A percentile compares a stretch with the other conserved stretches of the same genome.
phyloP scores from a whole-genome alignment of 2,888 invertebrate genomes.

The Amorpha juglandis region DNA sequence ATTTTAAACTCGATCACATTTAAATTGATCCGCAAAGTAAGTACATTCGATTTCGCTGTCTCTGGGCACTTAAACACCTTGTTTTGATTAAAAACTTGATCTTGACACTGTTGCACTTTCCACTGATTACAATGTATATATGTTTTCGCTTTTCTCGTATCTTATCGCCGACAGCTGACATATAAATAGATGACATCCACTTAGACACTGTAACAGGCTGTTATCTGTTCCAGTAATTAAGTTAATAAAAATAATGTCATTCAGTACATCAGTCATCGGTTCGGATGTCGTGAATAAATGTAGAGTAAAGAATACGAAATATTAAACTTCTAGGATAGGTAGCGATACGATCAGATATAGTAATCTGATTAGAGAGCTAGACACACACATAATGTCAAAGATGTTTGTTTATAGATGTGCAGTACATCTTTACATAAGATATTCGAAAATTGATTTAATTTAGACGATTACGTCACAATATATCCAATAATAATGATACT shows the following conservation, averaged over 20 bases:
- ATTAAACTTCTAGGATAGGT: too few relatives aligned
- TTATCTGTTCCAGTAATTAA: constrained; percentile 22
- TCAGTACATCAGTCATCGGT: background rate
- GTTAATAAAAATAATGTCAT: background rate
- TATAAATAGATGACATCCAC: constrained; percentile 21
- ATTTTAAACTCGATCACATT: background rate
- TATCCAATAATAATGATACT: too few relatives aligned
- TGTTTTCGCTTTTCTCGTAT: constrained; percentile 20
- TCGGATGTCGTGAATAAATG: too few relatives aligned
- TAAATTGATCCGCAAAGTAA: background rate
- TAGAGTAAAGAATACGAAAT: too few relatives aligned
- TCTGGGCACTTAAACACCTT: background rate
- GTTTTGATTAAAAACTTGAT: constrained; percentile 21
- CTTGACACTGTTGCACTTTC: constrained; percentile 23
- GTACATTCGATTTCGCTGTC: background rate
- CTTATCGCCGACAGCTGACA: constrained; percentile 25
- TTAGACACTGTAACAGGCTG: background rate
- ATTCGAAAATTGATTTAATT: too few relatives aligned
- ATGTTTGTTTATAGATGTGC: too few relatives aligned
- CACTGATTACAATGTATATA: constrained; percentile 22
- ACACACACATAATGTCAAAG: too few relatives aligned
- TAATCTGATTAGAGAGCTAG: too few relatives aligned
- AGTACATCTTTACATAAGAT: too few relatives aligned
- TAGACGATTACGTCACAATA: too few relatives aligned
- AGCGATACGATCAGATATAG: too few relatives aligned